A percentile compares a stretch with the other conserved stretches of the same genome.
Conservation (phyloP, 1,140 invertebrate genomes). For the Diabrotica undecimpunctata region DNA sequence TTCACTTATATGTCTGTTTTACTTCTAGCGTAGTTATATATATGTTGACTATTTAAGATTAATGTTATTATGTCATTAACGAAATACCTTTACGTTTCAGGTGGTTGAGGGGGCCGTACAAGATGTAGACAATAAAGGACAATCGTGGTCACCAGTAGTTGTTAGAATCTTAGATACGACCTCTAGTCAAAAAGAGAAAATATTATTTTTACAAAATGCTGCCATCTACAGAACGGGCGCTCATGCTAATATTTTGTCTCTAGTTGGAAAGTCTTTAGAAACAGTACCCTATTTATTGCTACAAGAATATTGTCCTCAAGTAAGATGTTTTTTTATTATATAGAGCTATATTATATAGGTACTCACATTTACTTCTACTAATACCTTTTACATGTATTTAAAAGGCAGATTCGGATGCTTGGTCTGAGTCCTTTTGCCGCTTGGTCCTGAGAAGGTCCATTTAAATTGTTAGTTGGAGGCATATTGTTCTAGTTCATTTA, state of each 20-base stretch:
- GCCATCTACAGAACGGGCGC: slow-evolving; percentile 60
- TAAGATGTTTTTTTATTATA: slow-evolving; percentile 35
- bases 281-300: slow-evolving; percentile 62
- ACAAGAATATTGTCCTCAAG: slow-evolving; percentile 61
- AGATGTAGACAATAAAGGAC: slow-evolving; percentile 47
- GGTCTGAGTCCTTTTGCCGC: too few relatives aligned
- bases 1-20: too few relatives aligned
- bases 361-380: too few relatives aligned
- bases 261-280: slow-evolving; percentile 62
- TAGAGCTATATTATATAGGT: too few relatives aligned
- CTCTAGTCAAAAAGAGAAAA: slow-evolving; percentile 62
- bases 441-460: too few relatives aligned
- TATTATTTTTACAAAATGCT: slow-evolving; percentile 69
- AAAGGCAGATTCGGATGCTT: too few relatives aligned
- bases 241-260: slow-evolving; percentile 60
- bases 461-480: too few relatives aligned
- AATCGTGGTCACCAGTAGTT: slow-evolving; percentile 52
- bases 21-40: too few relatives aligned
- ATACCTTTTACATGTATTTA: too few relatives aligned
- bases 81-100: slow-evolving; percentile 36
- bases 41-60: too few relatives aligned
- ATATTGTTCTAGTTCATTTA: too few relatives aligned
- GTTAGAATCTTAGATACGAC: slow-evolving; percentile 72
- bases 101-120: slow-evolving; percentile 71
- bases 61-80: too few relatives aligned